phyloP scores from a whole-genome alignment of 30 jellyfish, hydroid and myxozoan species.

The Aurelia sp. region DNA sequence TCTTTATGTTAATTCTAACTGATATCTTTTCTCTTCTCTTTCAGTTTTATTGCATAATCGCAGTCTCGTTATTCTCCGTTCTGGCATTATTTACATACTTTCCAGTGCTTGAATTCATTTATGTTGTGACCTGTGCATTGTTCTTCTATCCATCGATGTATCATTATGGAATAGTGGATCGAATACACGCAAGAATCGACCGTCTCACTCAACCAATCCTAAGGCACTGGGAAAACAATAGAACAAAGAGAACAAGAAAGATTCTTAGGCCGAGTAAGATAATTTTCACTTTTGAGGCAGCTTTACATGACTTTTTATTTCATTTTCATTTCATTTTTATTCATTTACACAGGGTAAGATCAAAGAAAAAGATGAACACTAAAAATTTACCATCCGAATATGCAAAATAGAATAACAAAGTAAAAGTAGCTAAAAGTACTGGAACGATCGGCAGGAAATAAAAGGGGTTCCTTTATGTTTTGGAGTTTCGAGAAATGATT shows the following conservation, averaged over 20 bases:
- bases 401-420: too few relatives aligned
- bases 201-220: slow-evolving; percentile 50
- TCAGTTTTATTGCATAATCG: slow-evolving; percentile 75
- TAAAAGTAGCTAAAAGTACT: too few relatives aligned
- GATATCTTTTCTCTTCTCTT: background rate
- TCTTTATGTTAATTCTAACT: too few relatives aligned
- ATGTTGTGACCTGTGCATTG: slow-evolving; percentile 27
- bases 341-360: too few relatives aligned
- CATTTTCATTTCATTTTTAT: too few relatives aligned
- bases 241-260: slow-evolving; percentile 60
- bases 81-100: slow-evolving; percentile 62
- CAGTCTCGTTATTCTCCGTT: slow-evolving; percentile 45
- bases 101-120: slow-evolving; percentile 60
- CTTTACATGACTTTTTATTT: too few relatives aligned
- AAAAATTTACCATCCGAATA: too few relatives aligned
- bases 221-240: slow-evolving; percentile 71
- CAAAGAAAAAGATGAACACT: too few relatives aligned
- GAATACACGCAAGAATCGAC: slow-evolving; percentile 38
- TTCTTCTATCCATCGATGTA: slow-evolving; percentile 71
- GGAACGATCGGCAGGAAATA: too few relatives aligned
- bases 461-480: too few relatives aligned
- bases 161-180: slow-evolving; percentile 65
- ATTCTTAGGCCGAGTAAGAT: slow-evolving; percentile 28
- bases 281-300: background rate
- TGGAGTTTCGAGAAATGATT: too few relatives aligned